Conservation (phyloP, 1,140 invertebrate genomes). For the Phocides pigmalion region DNA sequence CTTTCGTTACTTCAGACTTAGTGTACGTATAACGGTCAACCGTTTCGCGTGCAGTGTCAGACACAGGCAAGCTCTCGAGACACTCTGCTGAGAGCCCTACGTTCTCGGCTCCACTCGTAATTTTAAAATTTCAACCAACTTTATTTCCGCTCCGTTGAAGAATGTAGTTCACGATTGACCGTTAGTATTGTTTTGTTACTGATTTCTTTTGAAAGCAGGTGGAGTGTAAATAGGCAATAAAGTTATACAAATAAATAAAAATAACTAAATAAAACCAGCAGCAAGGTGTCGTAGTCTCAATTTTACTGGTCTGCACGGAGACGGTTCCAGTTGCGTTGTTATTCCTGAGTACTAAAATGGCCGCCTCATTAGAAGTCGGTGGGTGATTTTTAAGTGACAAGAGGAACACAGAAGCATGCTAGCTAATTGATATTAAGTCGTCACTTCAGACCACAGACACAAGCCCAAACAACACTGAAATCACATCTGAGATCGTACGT, state of each 20-base stretch:
- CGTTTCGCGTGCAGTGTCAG: conserved; percentile 13
- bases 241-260: background rate
- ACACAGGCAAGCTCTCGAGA: conserved; percentile 6
- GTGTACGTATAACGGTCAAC: background rate
- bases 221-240: background rate
- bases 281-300: background rate
- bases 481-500: no score
- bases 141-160: conserved; percentile 10
- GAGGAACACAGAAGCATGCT: no score
- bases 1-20: no score
- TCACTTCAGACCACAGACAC: no score
- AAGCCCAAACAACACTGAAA: no score
- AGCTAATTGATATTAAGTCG: no score
- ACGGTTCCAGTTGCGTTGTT: no score
- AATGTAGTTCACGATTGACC: conserved; percentile 23
- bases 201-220: background rate
- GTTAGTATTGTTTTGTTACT: conserved; percentile 8
- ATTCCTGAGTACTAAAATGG: no score
- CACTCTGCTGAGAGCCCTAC: conserved; percentile 5
- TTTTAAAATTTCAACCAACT: conserved; percentile 20
- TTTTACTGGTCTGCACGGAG: no score
- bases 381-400: no score
- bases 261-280: no score
- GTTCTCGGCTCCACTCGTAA: conserved; percentile 12
- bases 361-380: no score